Evolutionary conservation across 2,113 vertebrate genomes (phyloP).

Genomic region (Chaetura pelagica): DNA sequence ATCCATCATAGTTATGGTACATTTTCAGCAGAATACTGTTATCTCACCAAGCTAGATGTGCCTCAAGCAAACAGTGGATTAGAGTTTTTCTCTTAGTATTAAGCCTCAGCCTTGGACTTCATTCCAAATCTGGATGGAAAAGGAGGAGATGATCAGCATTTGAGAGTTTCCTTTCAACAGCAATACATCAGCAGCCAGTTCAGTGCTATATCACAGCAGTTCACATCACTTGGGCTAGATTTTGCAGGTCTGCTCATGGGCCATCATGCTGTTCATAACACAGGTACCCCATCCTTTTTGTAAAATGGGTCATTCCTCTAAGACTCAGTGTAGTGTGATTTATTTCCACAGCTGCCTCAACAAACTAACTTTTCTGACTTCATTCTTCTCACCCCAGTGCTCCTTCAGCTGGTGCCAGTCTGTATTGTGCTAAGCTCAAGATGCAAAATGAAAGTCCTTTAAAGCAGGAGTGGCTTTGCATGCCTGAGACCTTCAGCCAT

Average conservation of each 20-base stretch:
- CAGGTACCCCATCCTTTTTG: background rate
- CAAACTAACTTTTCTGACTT: background rate
- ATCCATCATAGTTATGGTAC: background rate
- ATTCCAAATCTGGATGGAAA: background rate
- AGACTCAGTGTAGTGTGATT: background rate
- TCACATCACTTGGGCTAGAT: background rate
- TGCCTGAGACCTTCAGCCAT: background rate
- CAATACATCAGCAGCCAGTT: background rate
- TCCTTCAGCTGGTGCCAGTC: background rate
- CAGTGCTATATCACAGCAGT: background rate
- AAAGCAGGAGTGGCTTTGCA: background rate
- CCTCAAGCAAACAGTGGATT: background rate
- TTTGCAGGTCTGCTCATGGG: background rate
- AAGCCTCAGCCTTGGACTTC: background rate
- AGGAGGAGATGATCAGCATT: background rate
- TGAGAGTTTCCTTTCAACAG: background rate
- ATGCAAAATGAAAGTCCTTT: background rate
- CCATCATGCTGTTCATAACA: accelerated
- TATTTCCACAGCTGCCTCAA: background rate
- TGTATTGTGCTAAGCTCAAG: background rate
- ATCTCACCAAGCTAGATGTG: background rate
- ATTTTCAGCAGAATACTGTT: background rate
- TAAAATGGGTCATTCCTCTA: background rate
- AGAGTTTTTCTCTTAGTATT: background rate
- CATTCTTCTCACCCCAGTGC: background rate